Percentiles rank a stretch among this genome's conserved stretches.
phyloP scores from a whole-genome alignment of 2,797 vertebrate genomes.

The Anas bernieri region DNA sequence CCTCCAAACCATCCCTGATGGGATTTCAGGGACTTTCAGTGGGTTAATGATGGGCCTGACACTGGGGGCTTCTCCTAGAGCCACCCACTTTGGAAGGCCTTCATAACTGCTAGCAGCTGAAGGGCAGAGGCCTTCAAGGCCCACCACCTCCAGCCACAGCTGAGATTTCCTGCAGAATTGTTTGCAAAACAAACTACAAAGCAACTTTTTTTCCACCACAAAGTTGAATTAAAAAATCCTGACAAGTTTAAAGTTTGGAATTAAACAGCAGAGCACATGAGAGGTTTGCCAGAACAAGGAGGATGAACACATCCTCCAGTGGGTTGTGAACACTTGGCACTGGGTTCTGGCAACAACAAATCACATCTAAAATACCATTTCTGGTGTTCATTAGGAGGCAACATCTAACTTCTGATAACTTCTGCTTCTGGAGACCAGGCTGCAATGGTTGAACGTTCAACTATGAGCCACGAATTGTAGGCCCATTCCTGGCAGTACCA shows the following conservation, averaged over 20 bases:
- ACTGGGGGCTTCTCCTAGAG: fast-evolving
- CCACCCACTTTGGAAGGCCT: fast-evolving
- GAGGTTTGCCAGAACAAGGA: not conserved
- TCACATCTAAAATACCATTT: not conserved
- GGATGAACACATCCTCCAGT: not conserved
- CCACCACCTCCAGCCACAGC: not conserved
- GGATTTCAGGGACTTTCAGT: not conserved
- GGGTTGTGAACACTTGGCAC: not conserved
- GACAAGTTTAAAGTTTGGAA: not conserved
- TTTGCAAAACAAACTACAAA: not conserved
- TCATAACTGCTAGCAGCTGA: not conserved
- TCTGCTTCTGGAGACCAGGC: not conserved
- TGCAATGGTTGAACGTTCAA: not conserved
- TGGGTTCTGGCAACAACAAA: not conserved
- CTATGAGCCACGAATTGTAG: fast-evolving
- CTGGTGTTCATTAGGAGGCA: not conserved
- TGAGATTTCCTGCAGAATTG: not conserved
- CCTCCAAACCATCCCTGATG: fast-evolving
- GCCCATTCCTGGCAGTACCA: not conserved
- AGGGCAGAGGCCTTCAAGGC: not conserved
- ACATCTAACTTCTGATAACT: not conserved
- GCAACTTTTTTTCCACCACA: fast-evolving
- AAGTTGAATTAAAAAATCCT: not conserved
- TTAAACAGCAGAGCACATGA: not conserved
- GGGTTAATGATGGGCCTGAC: not conserved